phyloP scores from a whole-genome alignment of 1,140 invertebrate species.

The Littorina saxatilis region DNA sequence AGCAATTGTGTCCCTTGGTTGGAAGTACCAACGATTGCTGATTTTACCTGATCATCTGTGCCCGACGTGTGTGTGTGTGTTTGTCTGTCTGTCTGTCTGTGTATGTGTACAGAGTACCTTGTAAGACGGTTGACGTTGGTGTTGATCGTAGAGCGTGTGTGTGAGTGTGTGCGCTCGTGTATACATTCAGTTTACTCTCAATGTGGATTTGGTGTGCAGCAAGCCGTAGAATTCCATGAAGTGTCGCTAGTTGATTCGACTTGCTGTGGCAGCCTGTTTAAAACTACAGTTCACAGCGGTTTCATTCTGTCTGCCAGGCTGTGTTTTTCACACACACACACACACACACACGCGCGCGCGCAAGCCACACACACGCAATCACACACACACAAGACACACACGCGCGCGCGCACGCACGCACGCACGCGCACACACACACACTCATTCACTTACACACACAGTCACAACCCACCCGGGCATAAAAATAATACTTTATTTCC shows the following conservation, averaged over 20 bases:
- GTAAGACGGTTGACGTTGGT: background rate
- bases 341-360: too few relatives aligned
- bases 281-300: background rate
- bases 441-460: background rate
- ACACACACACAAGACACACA: background rate
- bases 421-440: background rate
- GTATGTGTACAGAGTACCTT: slow-evolving; percentile 10
- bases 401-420: background rate
- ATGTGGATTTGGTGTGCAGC: background rate
- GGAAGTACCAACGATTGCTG: too few relatives aligned
- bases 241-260: background rate
- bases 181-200: background rate
- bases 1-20: too few relatives aligned
- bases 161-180: background rate
- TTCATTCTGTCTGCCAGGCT: background rate
- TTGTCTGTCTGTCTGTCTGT: background rate
- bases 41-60: too few relatives aligned
- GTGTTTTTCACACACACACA: background rate
- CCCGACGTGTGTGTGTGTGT: slow-evolving; percentile 9
- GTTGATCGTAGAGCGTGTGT: background rate
- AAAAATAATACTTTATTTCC: slow-evolving; percentile 20
- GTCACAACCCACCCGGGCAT: background rate
- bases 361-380: background rate
- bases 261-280: background rate
- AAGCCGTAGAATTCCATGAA: background rate